Base-by-base conservation (phyloP, 92 coral and sea anemone genomes). In the Bergia puertoricense region DNA sequence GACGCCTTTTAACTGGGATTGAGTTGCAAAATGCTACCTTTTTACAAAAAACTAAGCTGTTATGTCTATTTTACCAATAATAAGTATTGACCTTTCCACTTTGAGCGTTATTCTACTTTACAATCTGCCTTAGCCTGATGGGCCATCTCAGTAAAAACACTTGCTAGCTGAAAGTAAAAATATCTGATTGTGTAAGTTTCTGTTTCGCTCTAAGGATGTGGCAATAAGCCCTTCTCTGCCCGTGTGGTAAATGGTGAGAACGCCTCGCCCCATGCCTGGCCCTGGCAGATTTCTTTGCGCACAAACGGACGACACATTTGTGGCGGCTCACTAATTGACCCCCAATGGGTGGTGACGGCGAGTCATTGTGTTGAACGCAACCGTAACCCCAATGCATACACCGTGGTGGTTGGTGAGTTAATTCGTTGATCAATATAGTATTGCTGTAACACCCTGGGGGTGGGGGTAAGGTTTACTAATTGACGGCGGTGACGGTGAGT, bases 241-340 rank as follows among this genome's bases (percentile, higher is more conserved):
- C 79, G 79, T 41, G 79, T 75, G 44, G 79, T 75, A n/a, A 75
- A 75, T 5, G 79, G 79, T 1, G 79, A 75, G 79, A 75, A 75
- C 46, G 79, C 79, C 30, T 75, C 79, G 51, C 79, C 79, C n/a
- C 79, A 75, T 39, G 79, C 79, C 2, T 75, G 79, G 79, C 79
- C 79, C 46, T 75, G 79, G 79, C 79, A 75, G 79, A 75, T 75
- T 45, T 75, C 79, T 15, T 51, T 75, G 22, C 79, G 79, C 23
- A 75, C 79, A 40, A 41, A 41, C 79, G 79, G 79, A n/a, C 79
- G 79, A 2, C 79, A 75, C 51, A 75, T 75, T 51, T 75, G 79
- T 39, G 79, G 79, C 0, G 79, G 79, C 8, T 75, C 79, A 40
- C 79, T 75, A 0, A 75, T 75, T 75, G 79, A 75, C n/a, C 20